phyloP scores from a whole-genome alignment of 2,888 invertebrate genomes.

The Eucriotettix oculatus region DNA sequence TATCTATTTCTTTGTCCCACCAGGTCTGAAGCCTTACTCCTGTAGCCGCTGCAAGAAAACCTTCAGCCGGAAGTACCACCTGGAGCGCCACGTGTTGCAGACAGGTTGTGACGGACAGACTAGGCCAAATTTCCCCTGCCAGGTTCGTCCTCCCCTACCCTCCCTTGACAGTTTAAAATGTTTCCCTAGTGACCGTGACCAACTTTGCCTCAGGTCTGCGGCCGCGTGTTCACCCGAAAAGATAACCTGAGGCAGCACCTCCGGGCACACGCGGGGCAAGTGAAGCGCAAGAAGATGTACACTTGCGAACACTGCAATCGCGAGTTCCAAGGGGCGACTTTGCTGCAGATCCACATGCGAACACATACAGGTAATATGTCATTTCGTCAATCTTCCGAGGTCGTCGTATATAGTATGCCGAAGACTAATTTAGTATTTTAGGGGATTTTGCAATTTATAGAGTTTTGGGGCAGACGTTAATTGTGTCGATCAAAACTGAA shows the following conservation, averaged over 20 bases:
- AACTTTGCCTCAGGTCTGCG: conserved; percentile 35
- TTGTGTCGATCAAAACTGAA: too few species aligned
- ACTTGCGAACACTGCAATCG: conserved; percentile 47
- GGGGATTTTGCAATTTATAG: too few species aligned
- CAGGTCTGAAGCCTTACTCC: conserved; percentile 33
- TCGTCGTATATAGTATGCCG: too few species aligned
- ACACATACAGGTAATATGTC: conserved; percentile 38
- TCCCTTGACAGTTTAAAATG: too few species aligned
- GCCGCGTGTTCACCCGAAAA: conserved; percentile 45
- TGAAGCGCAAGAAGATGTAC: conserved; percentile 36
- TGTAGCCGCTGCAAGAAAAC: conserved; percentile 52
- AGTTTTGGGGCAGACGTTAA: too few species aligned
- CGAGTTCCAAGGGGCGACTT: conserved; percentile 42
- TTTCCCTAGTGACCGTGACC: too few species aligned
- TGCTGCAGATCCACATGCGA: conserved; percentile 42
- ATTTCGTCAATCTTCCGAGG: background rate
- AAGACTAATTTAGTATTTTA: too few species aligned
- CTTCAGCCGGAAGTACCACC: conserved; percentile 61
- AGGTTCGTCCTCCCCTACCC: conserved; percentile 24
- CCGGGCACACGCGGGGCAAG: conserved; percentile 38
- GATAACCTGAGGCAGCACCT: conserved; percentile 57
- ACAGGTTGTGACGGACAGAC: conserved; percentile 47
- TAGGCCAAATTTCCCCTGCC: conserved; percentile 35
- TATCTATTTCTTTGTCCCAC: background rate
- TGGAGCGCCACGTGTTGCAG: conserved; percentile 49